These are phyloP conservation scores for Sminthurides bifidus DNA, from an alignment of 1,140 invertebrate genomes.

Conservation along the genomic window DNA sequence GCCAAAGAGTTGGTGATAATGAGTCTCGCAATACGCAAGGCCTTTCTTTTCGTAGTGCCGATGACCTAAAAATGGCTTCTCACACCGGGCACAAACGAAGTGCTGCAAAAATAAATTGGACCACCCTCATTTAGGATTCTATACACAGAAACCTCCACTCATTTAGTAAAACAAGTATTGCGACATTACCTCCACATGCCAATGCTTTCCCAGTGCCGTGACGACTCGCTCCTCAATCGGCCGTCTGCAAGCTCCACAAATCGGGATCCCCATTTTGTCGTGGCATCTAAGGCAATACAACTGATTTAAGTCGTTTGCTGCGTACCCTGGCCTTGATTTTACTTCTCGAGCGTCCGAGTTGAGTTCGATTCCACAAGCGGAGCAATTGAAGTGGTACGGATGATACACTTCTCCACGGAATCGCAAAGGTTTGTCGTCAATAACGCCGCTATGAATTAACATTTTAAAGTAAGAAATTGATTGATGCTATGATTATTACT, in stretches of 20 bases:
- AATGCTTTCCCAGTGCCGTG: constrained; percentile 95
- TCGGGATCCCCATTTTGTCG: constrained; percentile 97
- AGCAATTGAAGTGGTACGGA: constrained; percentile 98
- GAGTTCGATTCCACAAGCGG: constrained; percentile 70
- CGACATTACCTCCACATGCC: constrained; percentile 67
- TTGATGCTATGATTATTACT: too few relatives aligned
- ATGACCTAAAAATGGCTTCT: constrained; percentile 97
- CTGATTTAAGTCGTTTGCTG: constrained; percentile 88
- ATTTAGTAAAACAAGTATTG: background rate
- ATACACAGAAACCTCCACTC: too few relatives aligned
- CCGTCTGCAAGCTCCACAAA: constrained; percentile 91
- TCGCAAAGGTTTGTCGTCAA: constrained; percentile 83
- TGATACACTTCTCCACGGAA: constrained; percentile 96
- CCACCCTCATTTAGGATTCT: too few relatives aligned
- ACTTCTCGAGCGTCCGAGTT: constrained; percentile 61
- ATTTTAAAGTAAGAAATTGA: too few relatives aligned
- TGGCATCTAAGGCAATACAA: constrained; percentile 95
- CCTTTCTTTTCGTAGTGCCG: constrained; percentile 99
- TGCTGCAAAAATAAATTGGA: constrained; percentile 59
- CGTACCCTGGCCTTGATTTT: constrained; percentile 73
- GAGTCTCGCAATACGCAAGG: constrained; percentile 96
- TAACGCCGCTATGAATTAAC: constrained; percentile 61
- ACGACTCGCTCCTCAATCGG: constrained; percentile 95
- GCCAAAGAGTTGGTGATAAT: constrained; percentile 98
- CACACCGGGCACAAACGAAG: constrained; percentile 99